Evolutionary conservation across 2,888 invertebrate genomes (phyloP).

Genomic region (Leptinotarsa juncta): DNA sequence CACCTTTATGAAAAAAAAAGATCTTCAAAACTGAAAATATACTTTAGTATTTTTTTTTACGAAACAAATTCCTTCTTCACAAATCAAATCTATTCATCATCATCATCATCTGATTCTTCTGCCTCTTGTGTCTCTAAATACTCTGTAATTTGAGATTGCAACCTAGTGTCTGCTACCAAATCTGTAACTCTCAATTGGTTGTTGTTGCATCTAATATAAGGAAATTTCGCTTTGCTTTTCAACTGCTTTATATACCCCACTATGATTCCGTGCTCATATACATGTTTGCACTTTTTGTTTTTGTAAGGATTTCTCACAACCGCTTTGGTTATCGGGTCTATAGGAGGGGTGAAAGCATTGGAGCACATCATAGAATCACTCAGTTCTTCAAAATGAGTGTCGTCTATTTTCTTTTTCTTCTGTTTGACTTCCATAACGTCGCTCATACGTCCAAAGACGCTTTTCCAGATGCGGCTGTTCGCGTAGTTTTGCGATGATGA

Average conservation of each 20-base stretch:
- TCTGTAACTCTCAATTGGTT: conserved; percentile 45
- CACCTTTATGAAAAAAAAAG: no score
- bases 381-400: conserved; percentile 47
- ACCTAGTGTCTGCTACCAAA: conserved; percentile 47
- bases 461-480: conserved; percentile 50
- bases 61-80: not conserved
- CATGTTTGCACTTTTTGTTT: conserved; percentile 57
- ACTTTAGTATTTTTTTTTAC: no score
- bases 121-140: conserved; percentile 44
- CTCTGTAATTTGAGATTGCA: conserved; percentile 49
- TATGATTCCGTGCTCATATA: conserved; percentile 56
- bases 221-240: conserved; percentile 55
- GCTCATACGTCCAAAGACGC: conserved; percentile 42
- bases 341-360: conserved; percentile 54
- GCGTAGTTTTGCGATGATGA: conserved; percentile 34
- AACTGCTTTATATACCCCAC: conserved; percentile 53
- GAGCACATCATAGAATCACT: conserved; percentile 54
- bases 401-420: conserved; percentile 42
- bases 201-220: conserved; percentile 57
- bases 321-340: conserved; percentile 58
- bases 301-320: conserved; percentile 54
- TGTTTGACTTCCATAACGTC: conserved; percentile 47
- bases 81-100: conserved; percentile 28
- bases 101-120: conserved; percentile 41
- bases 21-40: no score